These are phyloP conservation scores for Planococcus citri DNA, from an alignment of 1,140 invertebrate species.

Conservation along the genomic window DNA sequence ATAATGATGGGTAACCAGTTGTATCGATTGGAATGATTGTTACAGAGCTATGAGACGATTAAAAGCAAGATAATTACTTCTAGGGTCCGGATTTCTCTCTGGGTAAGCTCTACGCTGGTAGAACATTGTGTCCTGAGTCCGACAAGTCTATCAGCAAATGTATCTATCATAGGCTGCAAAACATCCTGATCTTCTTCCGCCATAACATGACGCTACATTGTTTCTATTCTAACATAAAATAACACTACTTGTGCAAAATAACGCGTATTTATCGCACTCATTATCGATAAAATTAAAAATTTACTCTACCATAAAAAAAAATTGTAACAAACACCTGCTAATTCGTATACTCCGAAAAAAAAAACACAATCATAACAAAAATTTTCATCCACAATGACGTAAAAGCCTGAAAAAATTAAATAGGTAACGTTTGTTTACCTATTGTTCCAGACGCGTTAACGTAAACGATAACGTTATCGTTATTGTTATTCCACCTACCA, in stretches of 20 bases:
- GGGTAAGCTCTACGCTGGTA: constrained; percentile 79
- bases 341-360: constrained; percentile 1
- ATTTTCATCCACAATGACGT: not conserved
- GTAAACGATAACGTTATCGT: not conserved
- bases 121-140: constrained; percentile 83
- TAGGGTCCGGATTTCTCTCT: constrained; percentile 84
- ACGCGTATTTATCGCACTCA: not conserved
- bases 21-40: too few species aligned
- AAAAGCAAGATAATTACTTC: constrained; percentile 53
- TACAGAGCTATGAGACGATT: too few species aligned
- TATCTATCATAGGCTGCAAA: constrained; percentile 87
- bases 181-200: constrained; percentile 31
- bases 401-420: constrained; percentile 11
- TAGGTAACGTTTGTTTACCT: not conserved
- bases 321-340: constrained; percentile 19
- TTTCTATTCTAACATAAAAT: not conserved
- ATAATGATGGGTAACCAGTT: too few species aligned
- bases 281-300: not conserved
- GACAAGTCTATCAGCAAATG: constrained; percentile 80
- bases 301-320: not conserved
- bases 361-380: not conserved
- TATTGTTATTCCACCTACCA: not conserved
- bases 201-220: constrained; percentile 24
- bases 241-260: not conserved
- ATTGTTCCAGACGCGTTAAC: not conserved